Evolutionary conservation across 2,113 vertebrate species (phyloP), one percentile per base, ranked within the genome.

Genomic region (Oncorhynchus nerka): DNA sequence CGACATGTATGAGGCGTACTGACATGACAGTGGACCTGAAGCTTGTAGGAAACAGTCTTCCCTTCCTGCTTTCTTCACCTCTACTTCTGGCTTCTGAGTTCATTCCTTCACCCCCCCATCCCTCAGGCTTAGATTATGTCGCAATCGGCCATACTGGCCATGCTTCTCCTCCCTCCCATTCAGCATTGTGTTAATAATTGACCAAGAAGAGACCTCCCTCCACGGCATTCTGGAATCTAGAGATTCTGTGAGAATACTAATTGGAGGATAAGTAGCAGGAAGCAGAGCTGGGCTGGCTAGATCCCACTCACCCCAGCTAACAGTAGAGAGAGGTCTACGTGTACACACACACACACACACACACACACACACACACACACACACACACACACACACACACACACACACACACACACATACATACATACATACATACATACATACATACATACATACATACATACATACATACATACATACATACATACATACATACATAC

Each of bases 401-500:
- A n/a, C n/a, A n/a, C n/a, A n/a, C n/a, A n/a, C n/a, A n/a, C n/a
- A n/a, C n/a, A n/a, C n/a, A n/a, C n/a, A n/a, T n/a, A 24, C 1
- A 39, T 0, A 39, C 7, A 39, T 0, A 32, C 32, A 32, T 1
- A 32, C 32, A 32, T 0, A 32, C 34, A 39, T 0, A 39, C 34
- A 39, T 0, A 39, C 1, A 39, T 1, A 34, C 24, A 24, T 1
- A 24, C 26, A 26, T 1, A 1, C 26, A 26, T 0, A 34, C 5
- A 34, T 0, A 8, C 30, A 30, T 0, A 32, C 32, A 32, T 1
- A 32, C 32, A 32, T 1, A 32, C 34, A 39, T 0, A 39, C 34
- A 39, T 0, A 39, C 7, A 39, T 0, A 34, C 32, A 34, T 1
- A 34, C 32, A 34, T 0, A 34, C 34, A 39, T 0, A 39, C 39